These are phyloP conservation scores for Anniella stebbinsi DNA, from an alignment of 2,797 vertebrate genomes.

Conservation along the genomic window DNA sequence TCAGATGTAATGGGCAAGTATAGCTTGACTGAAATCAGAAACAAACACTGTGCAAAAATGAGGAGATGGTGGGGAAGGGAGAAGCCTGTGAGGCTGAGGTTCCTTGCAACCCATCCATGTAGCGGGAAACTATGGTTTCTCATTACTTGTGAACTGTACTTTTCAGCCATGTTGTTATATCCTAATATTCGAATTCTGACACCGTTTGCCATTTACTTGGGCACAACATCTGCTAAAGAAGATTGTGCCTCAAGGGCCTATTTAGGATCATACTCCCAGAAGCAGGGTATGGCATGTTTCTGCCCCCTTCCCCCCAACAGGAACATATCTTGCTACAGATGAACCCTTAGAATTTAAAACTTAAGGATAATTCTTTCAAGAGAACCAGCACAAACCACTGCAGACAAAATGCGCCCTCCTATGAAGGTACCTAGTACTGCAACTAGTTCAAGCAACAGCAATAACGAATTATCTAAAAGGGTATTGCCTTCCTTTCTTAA, in stretches of 20 bases:
- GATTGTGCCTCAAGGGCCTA: not conserved
- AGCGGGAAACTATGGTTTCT: not conserved
- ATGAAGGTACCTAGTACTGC: not conserved
- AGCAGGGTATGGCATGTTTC: slow-evolving; percentile 12
- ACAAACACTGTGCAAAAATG: not conserved
- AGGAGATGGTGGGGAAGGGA: too few relatives aligned
- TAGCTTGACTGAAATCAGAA: not conserved
- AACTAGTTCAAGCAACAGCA: too few relatives aligned
- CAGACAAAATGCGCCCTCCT: not conserved
- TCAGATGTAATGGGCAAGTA: too few relatives aligned
- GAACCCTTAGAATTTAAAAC: not conserved
- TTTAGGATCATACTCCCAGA: not conserved
- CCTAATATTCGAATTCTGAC: not conserved
- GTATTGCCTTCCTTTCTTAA: not conserved
- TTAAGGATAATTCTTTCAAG: not conserved
- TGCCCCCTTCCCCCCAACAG: not conserved
- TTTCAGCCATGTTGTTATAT: not conserved
- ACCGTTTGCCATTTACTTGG: not conserved
- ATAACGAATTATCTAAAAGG: not conserved
- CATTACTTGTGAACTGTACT: not conserved
- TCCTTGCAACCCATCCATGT: not conserved
- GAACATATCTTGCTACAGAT: slow-evolving; percentile 30
- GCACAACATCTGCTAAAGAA: not conserved
- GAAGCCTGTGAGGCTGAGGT: not conserved
- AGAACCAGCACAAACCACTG: rapidly evolving